These are phyloP conservation scores for Oophaga pumilio DNA, from an alignment of 2,113 vertebrate species.

Conservation along the genomic window DNA sequence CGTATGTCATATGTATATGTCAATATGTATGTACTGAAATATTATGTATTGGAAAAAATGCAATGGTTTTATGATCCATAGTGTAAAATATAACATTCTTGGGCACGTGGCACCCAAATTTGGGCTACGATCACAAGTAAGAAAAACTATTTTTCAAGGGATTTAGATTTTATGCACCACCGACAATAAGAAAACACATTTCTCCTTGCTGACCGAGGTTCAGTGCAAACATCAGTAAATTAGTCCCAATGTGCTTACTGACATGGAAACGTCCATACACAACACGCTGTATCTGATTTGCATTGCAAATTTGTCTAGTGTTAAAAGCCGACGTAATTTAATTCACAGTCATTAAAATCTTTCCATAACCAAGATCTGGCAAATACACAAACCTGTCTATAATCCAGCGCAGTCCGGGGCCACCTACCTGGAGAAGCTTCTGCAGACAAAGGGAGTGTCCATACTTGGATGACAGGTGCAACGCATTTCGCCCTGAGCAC, in stretches of 20 bases:
- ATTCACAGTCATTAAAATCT: background rate
- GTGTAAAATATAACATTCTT: too few species aligned
- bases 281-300: too few species aligned
- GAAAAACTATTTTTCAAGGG: too few species aligned
- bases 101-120: too few species aligned
- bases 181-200: background rate
- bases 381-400: background rate
- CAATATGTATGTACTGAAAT: too few species aligned
- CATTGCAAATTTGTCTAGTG: too few species aligned
- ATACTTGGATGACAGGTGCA: slow-evolving; percentile 90
- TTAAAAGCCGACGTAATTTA: background rate
- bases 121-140: background rate
- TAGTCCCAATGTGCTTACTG: background rate
- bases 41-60: background rate
- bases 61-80: background rate
- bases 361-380: background rate
- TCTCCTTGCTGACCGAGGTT: background rate
- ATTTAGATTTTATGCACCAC: too few species aligned
- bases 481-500: slow-evolving; percentile 85
- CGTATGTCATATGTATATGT: too few species aligned
- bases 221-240: background rate
- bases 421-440: slow-evolving; percentile 91
- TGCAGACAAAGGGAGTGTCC: slow-evolving; percentile 91
- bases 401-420: background rate
- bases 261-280: too few species aligned